Evolutionary conservation across 2,113 vertebrate genomes (phyloP).

Genomic region (Corydoras maculifer): DNA sequence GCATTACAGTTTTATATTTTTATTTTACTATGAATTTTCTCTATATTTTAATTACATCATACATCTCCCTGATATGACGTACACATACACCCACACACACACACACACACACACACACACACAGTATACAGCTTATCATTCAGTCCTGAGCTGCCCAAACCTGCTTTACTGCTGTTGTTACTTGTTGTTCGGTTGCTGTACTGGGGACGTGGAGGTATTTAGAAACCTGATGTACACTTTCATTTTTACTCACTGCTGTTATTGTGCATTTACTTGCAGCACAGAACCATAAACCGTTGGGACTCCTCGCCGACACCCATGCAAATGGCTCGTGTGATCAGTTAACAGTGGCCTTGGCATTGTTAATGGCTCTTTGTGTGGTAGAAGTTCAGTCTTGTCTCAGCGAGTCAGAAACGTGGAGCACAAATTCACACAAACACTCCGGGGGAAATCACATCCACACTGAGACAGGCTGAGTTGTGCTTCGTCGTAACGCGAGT

Average conservation of each 20-base stretch:
- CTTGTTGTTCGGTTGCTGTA: conserved; percentile 5
- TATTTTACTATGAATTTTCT: too few relatives aligned
- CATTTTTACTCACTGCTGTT: neutral
- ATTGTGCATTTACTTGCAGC: conserved; percentile 2
- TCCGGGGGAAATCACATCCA: neutral
- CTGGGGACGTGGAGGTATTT: conserved; percentile 24
- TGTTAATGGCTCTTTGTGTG: conserved; percentile 30
- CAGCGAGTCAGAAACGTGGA: neutral
- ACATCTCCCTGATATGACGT: too few relatives aligned
- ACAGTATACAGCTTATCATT: too few relatives aligned
- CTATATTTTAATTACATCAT: too few relatives aligned
- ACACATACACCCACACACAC: too few relatives aligned
- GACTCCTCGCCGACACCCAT: neutral
- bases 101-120: too few relatives aligned
- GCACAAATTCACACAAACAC: neutral
- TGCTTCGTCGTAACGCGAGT: too few relatives aligned
- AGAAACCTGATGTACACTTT: conserved; percentile 17
- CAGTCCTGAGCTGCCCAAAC: too few relatives aligned
- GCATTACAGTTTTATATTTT: too few relatives aligned
- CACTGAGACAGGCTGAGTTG: neutral
- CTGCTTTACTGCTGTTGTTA: neutral
- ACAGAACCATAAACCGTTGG: neutral
- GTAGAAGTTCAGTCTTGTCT: conserved; percentile 1
- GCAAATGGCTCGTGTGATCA: neutral
- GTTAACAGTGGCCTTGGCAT: conserved; percentile 3